Conservation (phyloP, 2,888 invertebrate species). For the Acronicta psi region DNA sequence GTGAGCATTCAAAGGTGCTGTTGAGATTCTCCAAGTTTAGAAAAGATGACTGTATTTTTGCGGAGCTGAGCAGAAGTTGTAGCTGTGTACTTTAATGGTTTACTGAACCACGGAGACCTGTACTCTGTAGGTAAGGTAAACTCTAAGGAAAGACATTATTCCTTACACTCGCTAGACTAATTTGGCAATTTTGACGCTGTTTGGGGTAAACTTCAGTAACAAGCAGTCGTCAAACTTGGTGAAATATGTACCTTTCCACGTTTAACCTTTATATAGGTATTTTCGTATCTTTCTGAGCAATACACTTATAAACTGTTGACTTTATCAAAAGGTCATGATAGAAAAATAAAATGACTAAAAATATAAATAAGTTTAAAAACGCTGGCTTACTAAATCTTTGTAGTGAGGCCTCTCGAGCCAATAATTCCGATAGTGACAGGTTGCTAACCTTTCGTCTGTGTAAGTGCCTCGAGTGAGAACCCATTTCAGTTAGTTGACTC, state of each 20-base stretch:
- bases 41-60: conserved; percentile 11
- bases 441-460: conserved; percentile 44
- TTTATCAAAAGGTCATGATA: background rate
- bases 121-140: too few species aligned
- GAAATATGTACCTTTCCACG: too few species aligned
- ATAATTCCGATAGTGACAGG: conserved; percentile 47
- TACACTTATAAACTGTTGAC: too few species aligned
- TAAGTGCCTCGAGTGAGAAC: conserved; percentile 49
- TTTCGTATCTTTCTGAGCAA: too few species aligned
- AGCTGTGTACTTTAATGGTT: background rate
- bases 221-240: too few species aligned
- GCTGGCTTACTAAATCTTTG: background rate
- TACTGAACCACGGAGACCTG: too few species aligned
- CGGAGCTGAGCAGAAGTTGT: background rate
- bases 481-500: conserved; percentile 60
- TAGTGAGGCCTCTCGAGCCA: conserved; percentile 14
- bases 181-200: too few species aligned
- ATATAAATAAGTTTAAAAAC: background rate
- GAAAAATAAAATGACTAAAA: background rate
- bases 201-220: too few species aligned
- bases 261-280: too few species aligned
- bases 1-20: conserved; percentile 29
- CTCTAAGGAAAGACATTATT: too few species aligned
- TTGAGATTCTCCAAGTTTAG: conserved; percentile 46
- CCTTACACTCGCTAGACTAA: too few species aligned